Conservation (phyloP, 2,113 vertebrate genomes). For the Etheostoma cragini region DNA sequence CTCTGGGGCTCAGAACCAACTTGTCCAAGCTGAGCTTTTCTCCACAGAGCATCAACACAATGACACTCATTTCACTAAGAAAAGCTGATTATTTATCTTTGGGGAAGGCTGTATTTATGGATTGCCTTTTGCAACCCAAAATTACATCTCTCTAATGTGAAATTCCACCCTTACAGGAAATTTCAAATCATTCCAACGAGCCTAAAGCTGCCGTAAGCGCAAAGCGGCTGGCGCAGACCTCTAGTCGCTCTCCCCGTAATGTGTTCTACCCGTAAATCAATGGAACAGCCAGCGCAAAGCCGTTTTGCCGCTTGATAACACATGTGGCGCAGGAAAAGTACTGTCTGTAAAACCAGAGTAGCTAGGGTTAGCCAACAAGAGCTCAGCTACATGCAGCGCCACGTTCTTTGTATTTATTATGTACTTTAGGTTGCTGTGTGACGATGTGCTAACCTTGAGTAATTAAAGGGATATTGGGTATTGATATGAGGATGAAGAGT, state of each 20-base stretch:
- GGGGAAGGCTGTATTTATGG: slow-evolving; percentile 43
- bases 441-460: neutral
- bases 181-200: slow-evolving; percentile 10
- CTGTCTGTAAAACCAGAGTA: neutral
- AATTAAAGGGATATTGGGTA: neutral
- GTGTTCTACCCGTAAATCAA: too few relatives aligned
- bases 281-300: too few relatives aligned
- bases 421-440: neutral
- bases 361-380: neutral
- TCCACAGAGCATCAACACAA: slow-evolving; percentile 53
- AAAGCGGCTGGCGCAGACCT: too few relatives aligned
- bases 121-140: neutral
- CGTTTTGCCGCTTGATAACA: too few relatives aligned
- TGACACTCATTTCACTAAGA: slow-evolving; percentile 38
- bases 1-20: slow-evolving; percentile 68
- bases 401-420: neutral
- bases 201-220: too few relatives aligned
- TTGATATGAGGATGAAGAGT: neutral
- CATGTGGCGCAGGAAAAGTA: neutral
- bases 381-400: neutral
- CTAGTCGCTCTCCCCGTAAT: too few relatives aligned
- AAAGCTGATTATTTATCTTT: slow-evolving; percentile 27
- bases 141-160: neutral
- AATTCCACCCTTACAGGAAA: slow-evolving; percentile 15
- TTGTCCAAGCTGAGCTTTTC: slow-evolving; percentile 49